Evolutionary conservation across 2,888 invertebrate genomes (phyloP), one percentile per base, ranked within the genome.

Genomic region (Hemistola chrysoprasaria): DNA sequence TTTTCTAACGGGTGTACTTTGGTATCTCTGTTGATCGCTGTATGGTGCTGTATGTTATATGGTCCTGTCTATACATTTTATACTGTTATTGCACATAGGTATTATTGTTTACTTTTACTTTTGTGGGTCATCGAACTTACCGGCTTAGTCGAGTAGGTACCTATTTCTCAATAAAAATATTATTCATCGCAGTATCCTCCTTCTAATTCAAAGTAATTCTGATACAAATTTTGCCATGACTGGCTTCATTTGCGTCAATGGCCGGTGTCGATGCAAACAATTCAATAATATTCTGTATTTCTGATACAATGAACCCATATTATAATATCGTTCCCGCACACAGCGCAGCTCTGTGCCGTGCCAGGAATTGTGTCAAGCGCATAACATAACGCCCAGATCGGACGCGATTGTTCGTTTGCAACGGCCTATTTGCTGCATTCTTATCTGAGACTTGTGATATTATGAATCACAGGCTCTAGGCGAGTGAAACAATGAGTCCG

Each of bases 361-460:
- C 33, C 59, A 53, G 60, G 63, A 82, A 78, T 74, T 72, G 71
- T 82, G 80, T 81, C 78, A 77, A 73, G 73, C 77, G 61, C 71
- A 77, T 75, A 72, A 77, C 71, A 77, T 75, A 72, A 77, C 65
- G 57, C 54, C 53, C 57, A 56, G 64, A 65, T 62, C 62, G 59
- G 65, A 56, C 52, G 47, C 67, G 70, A 77, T 75, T 77, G 78
- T 78, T 78, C 67, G 71, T 66, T 65, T 67, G 81, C 76, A 80
- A 73, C 79, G 85, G 72, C 79, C 83, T 76, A 80, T 82, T 84
- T 80, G 72, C 70, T 76, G 76, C 75, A 77, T 74, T 81, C 79
- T 83, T 82, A 84, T 84, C 84, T 72, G 61, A 65, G 78, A 76
- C 70, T 74, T 74, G 74, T 72, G 72, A 71, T 78, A 70, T 70